Conservation (phyloP, 2,888 invertebrate species). For the Sclerodermus sp. region DNA sequence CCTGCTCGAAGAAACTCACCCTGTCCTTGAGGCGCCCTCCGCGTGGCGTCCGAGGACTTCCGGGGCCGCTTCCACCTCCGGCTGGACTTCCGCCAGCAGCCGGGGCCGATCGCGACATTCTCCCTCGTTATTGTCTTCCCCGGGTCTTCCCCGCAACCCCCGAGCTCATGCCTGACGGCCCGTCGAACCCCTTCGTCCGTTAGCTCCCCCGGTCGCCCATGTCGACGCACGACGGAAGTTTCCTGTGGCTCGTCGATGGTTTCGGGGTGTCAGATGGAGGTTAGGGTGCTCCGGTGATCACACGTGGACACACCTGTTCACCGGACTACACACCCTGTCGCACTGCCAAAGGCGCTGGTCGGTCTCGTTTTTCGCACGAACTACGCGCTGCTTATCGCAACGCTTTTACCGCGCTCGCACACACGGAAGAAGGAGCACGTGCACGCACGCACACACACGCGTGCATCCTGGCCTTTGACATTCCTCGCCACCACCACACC, state of each 20-base stretch:
- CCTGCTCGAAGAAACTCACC: conserved; percentile 79
- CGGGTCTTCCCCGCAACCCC: too few relatives aligned
- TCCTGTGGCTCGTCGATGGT: too few relatives aligned
- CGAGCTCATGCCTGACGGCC: too few relatives aligned
- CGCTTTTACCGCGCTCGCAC: not conserved
- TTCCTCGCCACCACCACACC: too few relatives aligned
- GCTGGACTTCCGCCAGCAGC: conserved; percentile 22
- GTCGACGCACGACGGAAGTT: too few relatives aligned
- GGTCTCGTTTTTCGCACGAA: conserved; percentile 1
- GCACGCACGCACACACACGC: not conserved
- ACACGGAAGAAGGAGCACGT: too few relatives aligned
- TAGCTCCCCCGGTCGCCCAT: too few relatives aligned
- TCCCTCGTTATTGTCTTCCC: too few relatives aligned
- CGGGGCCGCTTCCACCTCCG: conserved; percentile 27
- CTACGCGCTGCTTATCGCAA: too few relatives aligned
- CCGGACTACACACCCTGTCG: conserved; percentile 27
- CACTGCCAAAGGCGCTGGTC: not conserved
- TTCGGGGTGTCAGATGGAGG: too few relatives aligned
- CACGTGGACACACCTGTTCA: conserved; percentile 27
- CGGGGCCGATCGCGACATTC: conserved; percentile 30
- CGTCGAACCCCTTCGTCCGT: not conserved
- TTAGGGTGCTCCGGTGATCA: conserved; percentile 6
- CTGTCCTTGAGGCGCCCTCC: conserved; percentile 67
- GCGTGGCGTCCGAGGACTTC: conserved; percentile 51
- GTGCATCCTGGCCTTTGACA: too few relatives aligned